phyloP scores from a whole-genome alignment of 30 jellyfish, hydroid and myxozoan species.

The Turritopsis rubra region DNA sequence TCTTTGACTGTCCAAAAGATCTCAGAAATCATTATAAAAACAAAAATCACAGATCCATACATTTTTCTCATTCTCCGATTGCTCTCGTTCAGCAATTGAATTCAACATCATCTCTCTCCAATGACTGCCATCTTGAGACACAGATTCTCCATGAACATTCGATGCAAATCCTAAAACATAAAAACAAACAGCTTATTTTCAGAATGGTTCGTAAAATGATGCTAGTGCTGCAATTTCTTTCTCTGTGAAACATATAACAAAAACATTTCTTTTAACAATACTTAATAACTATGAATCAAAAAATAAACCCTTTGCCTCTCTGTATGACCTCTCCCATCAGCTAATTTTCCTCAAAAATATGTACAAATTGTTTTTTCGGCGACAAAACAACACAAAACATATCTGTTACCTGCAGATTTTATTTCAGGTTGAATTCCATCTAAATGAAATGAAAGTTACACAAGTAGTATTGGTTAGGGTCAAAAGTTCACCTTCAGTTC shows the following conservation, averaged over 20 bases:
- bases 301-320: too few species aligned
- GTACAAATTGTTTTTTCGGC: too few species aligned
- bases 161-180: background rate
- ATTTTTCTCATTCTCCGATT: slow-evolving; percentile 81
- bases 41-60: slow-evolving; percentile 24
- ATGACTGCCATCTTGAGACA: slow-evolving; percentile 45
- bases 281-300: background rate
- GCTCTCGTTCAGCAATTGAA: slow-evolving; percentile 87
- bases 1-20: background rate
- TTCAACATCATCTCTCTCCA: slow-evolving; percentile 94
- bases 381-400: background rate
- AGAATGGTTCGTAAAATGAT: too few species aligned
- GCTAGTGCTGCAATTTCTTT: too few species aligned
- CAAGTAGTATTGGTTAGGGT: background rate
- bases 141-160: background rate
- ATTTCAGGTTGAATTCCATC: slow-evolving; percentile 5
- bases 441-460: background rate
- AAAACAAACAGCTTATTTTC: background rate
- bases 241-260: too few species aligned
- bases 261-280: too few species aligned
- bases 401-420: slow-evolving; percentile 12
- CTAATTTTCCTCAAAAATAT: too few species aligned
- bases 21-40: background rate
- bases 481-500: background rate
- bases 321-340: too few species aligned